Percentiles rank a stretch among this genome's conserved stretches.
Evolutionary conservation across 2,888 invertebrate genomes (phyloP).

Genomic region (Troides oblongomaculatus): DNA sequence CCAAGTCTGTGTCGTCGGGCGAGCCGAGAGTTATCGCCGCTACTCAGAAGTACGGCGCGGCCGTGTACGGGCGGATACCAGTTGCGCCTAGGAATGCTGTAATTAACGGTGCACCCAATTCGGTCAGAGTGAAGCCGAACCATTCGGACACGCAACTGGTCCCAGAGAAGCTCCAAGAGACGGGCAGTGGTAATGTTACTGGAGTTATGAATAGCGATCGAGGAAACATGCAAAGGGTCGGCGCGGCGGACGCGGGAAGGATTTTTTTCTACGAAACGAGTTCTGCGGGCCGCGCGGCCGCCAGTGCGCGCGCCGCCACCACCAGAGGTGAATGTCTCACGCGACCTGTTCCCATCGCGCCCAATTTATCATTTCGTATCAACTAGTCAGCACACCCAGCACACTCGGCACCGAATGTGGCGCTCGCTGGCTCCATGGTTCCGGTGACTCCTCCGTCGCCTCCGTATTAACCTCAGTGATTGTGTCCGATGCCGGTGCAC

Average conservation of each 20-base stretch:
- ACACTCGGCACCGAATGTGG: constrained; percentile 37
- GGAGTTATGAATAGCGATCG: constrained; percentile 66
- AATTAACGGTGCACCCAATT: constrained; percentile 34
- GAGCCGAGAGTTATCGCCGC: constrained; percentile 60
- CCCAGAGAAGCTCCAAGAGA: constrained; percentile 72
- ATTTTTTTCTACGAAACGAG: constrained; percentile 82
- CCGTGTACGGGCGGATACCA: constrained; percentile 50
- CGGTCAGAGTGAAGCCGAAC: constrained; percentile 30
- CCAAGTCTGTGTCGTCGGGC: constrained; percentile 48
- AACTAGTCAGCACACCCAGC: constrained; percentile 37
- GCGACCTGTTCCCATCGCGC: constrained; percentile 37
- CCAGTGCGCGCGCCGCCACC: constrained; percentile 78
- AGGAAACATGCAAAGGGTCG: constrained; percentile 73
- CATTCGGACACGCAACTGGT: constrained; percentile 67
- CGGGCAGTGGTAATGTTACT: constrained; percentile 50
- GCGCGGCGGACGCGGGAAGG: constrained; percentile 67
- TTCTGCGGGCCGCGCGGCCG: constrained; percentile 78
- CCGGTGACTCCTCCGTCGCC: constrained; percentile 20
- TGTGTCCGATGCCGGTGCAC: constrained; percentile 48
- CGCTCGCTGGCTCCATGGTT: constrained; percentile 2
- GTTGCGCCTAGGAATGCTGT: constrained; percentile 49
- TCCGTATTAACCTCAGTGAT: constrained; percentile 17
- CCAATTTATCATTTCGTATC: constrained; percentile 38
- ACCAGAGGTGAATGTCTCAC: constrained; percentile 75
- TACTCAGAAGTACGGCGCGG: constrained; percentile 60